These are phyloP conservation scores for Bruchidius siliquastri DNA, from an alignment of 2,888 invertebrate species.

Conservation along the genomic window DNA sequence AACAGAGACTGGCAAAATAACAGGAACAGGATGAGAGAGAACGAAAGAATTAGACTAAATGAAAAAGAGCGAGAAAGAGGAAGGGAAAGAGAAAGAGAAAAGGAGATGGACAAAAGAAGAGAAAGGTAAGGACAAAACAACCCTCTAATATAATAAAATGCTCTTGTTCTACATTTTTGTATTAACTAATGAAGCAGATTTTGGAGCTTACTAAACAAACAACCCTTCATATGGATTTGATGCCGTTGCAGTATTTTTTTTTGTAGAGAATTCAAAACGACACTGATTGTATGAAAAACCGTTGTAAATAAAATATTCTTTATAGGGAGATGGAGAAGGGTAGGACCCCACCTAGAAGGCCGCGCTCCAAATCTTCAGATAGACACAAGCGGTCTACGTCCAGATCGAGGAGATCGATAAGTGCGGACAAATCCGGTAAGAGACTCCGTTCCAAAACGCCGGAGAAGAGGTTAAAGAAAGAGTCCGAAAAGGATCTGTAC, in stretches of 20 bases:
- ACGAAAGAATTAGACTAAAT: neutral
- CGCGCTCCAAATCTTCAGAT: constrained; percentile 11
- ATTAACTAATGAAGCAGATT: no score
- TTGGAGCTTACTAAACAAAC: no score
- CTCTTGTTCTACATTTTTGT: no score
- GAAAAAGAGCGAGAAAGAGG: neutral
- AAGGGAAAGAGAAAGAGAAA: neutral
- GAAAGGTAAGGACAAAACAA: neutral
- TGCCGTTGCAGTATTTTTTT: no score
- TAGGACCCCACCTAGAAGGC: constrained; percentile 17
- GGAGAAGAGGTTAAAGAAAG: constrained; percentile 15
- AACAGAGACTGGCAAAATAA: constrained; percentile 36
- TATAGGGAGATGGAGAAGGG: neutral
- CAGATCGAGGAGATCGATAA: constrained; percentile 27
- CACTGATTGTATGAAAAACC: no score
- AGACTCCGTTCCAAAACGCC: constrained; percentile 12
- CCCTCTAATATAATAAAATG: no score
- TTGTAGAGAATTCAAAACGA: no score
- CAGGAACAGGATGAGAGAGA: constrained; percentile 32
- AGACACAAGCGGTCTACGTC: constrained; percentile 45
- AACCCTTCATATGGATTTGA: no score
- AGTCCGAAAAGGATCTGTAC: constrained; percentile 18
- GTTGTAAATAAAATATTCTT: neutral
- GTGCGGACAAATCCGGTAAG: constrained; percentile 5
- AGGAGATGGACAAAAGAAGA: neutral